Base-by-base conservation (phyloP, 92 coral and sea anemone species). In the Phymanthus crucifer region DNA sequence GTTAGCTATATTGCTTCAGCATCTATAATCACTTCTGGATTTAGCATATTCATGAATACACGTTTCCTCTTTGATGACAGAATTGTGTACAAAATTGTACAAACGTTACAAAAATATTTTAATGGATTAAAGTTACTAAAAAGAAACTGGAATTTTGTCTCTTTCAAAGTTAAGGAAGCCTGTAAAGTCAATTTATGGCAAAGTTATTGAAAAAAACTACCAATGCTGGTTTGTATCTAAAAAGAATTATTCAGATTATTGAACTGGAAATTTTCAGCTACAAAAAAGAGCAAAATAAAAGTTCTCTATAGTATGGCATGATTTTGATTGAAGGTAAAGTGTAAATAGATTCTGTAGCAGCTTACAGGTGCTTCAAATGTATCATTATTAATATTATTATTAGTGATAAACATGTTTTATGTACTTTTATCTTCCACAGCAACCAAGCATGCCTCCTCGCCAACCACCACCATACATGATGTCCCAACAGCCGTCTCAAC, bases 391-490 rank as follows among this genome's bases (percentile, higher is more conserved):
- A 54, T 54, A 54, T 18, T 54, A 54, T 19, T 54, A 19, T 21
- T 29, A 67, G 24, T 67, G 21, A 67, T 67, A 8, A 10, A 73
- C 0, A 2, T 2, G 3, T 33, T 71, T 23, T 43, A 17, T 43
- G 48, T 43, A 33, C 29, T 73, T 78, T 65, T 1, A 35, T 58
- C 45, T 23, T 16, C 11, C 66, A 11, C 75, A 87, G 80, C 88
- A 80, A 70, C 85, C 83, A 21, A 83, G 86, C 18, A 78, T 89
- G 75, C 93, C 90, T 16, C 87, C 82, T 19, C 85, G 83, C 21
- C 93, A 84, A 43, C 77, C 90, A 31, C 77, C 90, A 23, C 90
- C 90, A 58, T 89, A 89, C 82, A 86, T 86, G 84, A 81, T 85
- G 78, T 68, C 87, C n/a, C 90, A 86, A 61, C 84, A 68, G 48